Evolutionary conservation across 2,113 vertebrate genomes (phyloP), one percentile per base, ranked within the genome.

Genomic region (Bubo blakistoni): DNA sequence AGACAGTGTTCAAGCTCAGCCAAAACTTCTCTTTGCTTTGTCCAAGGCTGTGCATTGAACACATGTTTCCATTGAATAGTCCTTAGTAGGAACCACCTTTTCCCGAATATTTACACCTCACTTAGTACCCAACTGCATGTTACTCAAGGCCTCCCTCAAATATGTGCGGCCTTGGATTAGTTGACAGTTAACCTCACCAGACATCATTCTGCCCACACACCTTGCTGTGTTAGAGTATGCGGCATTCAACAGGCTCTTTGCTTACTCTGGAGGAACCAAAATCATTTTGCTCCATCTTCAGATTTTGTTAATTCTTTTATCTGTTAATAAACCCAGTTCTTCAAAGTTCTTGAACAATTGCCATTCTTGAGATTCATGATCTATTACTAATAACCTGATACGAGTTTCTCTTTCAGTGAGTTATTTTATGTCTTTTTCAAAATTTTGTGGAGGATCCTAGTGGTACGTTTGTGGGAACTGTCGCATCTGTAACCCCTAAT

Each of bases 401-500:
- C 18, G 76, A 36, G 32, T 63, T 90, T 81, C 11, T 42, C 25
- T 84, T 94, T 74, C 52, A 47, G 6, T 55, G 13, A 62, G 16
- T 67, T 67, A 54, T 49, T 81, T 61, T 92, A 16, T 67, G 13
- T n/a, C 15, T 17, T 51, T 46, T 21, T 26, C 32, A 63, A 8
- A 51, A 65, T 80, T 76, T 58, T 62, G 20, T 44, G 29, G 63
- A 21, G 13, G 19, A 7, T 7, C 13, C 19, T 27, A 3, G 18
- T 8, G 15, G n/a, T 51, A 34, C 32, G 5, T 40, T 71, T 72
- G 34, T 65, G 49, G 61, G 30, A 84, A 24, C 55, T 51, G 17
- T 13, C 1, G 0, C 36, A 30, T 61, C 22, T 70, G 11, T 69
- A 72, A 77, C 4, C 3, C 40, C 24, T 19, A 26, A 0, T 15